These are phyloP conservation scores for Eriocheir sinensis DNA, from an alignment of 1,140 invertebrate genomes.

Conservation along the genomic window DNA sequence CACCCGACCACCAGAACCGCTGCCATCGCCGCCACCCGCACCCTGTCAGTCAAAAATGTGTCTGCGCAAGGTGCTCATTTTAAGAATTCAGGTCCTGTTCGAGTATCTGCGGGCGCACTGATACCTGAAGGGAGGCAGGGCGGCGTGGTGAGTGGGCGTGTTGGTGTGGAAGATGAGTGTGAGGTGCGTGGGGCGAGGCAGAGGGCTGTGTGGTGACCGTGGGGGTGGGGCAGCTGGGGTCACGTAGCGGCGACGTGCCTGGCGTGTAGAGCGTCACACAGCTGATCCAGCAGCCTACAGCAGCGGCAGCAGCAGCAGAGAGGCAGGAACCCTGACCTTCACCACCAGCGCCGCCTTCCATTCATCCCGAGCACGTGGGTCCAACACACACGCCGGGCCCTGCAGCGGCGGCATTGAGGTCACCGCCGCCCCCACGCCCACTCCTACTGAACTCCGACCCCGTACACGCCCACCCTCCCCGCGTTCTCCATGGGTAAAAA, in stretches of 20 bases:
- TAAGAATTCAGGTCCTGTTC: background rate
- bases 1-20: background rate
- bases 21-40: background rate
- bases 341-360: constrained; percentile 63
- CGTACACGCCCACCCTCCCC: background rate
- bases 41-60: background rate
- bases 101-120: background rate
- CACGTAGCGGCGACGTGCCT: constrained; percentile 72
- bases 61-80: background rate
- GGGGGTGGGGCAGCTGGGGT: constrained; percentile 57
- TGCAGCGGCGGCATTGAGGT: constrained; percentile 57
- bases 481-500: no score
- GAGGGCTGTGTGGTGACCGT: constrained; percentile 51
- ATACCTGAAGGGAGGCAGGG: background rate
- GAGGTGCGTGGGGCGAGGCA: constrained; percentile 16
- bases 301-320: constrained; percentile 52
- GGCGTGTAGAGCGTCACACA: constrained; percentile 73
- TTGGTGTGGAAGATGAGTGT: constrained; percentile 25
- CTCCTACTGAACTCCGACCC: background rate
- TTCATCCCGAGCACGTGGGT: constrained; percentile 70
- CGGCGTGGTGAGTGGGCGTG: constrained; percentile 21
- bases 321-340: constrained; percentile 42
- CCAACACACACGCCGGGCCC: constrained; percentile 39
- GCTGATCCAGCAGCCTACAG: constrained; percentile 64
- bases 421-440: background rate